phyloP scores from a whole-genome alignment of 2,888 invertebrate species.

The Ichneumoninae sp. region DNA sequence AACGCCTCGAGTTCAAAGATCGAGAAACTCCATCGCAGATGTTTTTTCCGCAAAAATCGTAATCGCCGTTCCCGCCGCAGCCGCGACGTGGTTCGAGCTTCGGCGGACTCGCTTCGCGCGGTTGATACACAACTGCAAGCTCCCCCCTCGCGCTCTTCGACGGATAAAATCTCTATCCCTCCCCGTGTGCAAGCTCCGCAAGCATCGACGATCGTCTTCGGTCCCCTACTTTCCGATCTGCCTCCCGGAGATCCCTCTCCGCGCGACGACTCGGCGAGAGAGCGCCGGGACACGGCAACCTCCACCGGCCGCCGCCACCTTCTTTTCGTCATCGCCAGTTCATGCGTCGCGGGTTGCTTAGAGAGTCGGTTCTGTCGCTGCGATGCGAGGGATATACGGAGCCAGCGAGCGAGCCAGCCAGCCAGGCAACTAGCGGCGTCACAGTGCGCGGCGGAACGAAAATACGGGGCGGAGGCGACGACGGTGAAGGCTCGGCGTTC shows the following conservation, averaged over 20 bases:
- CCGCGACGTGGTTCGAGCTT: neutral
- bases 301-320: constrained; percentile 75
- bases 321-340: constrained; percentile 71
- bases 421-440: constrained; percentile 6
- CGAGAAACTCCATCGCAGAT: neutral
- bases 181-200: constrained; percentile 1
- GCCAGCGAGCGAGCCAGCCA: neutral
- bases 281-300: neutral
- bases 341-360: constrained; percentile 62
- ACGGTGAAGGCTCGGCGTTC: constrained; percentile 30
- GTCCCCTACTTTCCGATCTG: constrained; percentile 75
- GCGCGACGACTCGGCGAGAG: neutral
- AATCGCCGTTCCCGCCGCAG: neutral
- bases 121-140: neutral
- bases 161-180: neutral
- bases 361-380: constrained; percentile 1
- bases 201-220: constrained; percentile 80
- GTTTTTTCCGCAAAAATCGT: neutral
- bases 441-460: constrained; percentile 49
- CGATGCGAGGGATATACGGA: constrained; percentile 32
- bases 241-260: constrained; percentile 1
- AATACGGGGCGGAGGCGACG: constrained; percentile 61
- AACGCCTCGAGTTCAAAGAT: too few species aligned
- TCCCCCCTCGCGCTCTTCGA: neutral
- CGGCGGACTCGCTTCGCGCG: neutral